phyloP scores from a whole-genome alignment of 2,113 vertebrate genomes.

The Lonchura striata region DNA sequence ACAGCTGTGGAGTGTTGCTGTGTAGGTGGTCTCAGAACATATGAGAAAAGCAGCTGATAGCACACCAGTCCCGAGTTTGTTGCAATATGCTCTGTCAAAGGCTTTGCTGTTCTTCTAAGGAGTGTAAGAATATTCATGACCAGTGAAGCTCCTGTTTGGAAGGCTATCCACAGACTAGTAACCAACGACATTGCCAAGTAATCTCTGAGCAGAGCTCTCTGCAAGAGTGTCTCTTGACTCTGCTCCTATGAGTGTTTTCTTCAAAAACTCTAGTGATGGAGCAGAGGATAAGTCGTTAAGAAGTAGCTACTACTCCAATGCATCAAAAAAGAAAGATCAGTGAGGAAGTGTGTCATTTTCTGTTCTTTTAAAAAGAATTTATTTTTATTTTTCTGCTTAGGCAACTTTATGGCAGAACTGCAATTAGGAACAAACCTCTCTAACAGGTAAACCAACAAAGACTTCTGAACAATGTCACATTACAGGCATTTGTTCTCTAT shows the following conservation, averaged over 20 bases:
- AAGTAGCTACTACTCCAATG: background rate
- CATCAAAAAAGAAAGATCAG: background rate
- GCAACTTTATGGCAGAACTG: background rate
- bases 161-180: background rate
- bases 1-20: background rate
- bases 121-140: background rate
- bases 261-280: background rate
- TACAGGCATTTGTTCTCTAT: constrained; percentile 39
- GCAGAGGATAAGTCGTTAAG: background rate
- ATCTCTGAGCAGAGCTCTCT: background rate
- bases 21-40: background rate
- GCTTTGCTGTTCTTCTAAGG: background rate
- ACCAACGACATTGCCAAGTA: background rate
- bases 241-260: background rate
- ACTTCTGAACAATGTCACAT: constrained; percentile 12
- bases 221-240: background rate
- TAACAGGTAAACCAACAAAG: background rate
- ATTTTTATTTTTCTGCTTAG: background rate
- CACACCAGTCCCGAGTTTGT: background rate
- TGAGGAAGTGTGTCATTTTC: background rate
- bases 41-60: background rate
- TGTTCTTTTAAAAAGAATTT: rapidly evolving
- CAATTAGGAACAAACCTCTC: background rate
- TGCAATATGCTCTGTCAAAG: background rate
- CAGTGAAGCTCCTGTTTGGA: background rate